Evolutionary conservation across 2,797 vertebrate species (phyloP), one percentile per base, ranked within the genome.

Genomic region (Eulemur coronatus): DNA sequence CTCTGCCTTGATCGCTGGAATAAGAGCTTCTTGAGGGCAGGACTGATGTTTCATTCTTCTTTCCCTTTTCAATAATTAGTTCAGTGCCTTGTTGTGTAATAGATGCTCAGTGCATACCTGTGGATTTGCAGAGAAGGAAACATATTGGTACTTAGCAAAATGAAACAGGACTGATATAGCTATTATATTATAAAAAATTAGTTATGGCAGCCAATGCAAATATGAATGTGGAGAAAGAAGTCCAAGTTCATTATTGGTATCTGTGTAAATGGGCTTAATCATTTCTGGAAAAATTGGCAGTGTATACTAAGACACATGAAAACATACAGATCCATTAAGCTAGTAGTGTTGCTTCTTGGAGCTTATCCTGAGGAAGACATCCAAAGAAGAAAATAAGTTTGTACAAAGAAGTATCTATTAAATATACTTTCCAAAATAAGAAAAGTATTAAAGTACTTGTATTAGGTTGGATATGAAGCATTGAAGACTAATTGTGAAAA

Each of bases 321-420:
- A 93, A 78, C 46, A 73, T 2, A 4, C 18, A 84, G 3, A 35
- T 61, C 75, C 8, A 65, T 65, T 89, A 92, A 33, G 52, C 80
- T 67, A 52, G 41, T 67, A 48, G 80, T 50, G 80, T 46, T 50
- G 20, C n/a, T 84, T 78, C 33, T 63, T 79, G 63, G 38, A 96
- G 38, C 24, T 73, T 69, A 48, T 87, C 69, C 17, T 84, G 57
- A 84, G 80, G 28, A 87, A 52, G 30, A 80, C 26, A 81, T 38
- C 33, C 65, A 85, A 89, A 90, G 55, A 92, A 86, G 28, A 95
- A 95, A 95, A 93, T 72, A 82, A 90, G 35, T 26, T 95, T n/a
- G 6, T 46, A 33, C 50, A 76, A 90, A 94, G 22, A 80, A 2
- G 2, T 91, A 78, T 35, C 11, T 17, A 59, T 12, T 67, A 28